These are phyloP conservation scores for Anneissia japonica DNA, from an alignment of 35 echinoderm and acorn worm species.

Conservation along the genomic window DNA sequence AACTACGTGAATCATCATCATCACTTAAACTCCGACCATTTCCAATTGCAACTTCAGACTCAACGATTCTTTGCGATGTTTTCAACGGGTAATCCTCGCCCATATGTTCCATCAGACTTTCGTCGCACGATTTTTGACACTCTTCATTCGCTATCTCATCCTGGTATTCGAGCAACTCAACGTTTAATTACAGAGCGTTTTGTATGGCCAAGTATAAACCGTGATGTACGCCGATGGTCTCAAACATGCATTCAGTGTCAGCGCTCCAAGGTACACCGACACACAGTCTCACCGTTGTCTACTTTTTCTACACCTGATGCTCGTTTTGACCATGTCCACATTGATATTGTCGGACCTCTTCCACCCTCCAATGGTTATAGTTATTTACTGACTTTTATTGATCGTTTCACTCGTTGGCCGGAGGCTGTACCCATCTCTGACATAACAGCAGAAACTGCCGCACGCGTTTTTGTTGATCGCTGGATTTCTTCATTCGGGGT, in stretches of 20 bases:
- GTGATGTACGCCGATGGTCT: background rate
- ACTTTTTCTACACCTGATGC: background rate
- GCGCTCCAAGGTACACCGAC: slow-evolving; percentile 21
- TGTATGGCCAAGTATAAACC: slow-evolving; percentile 8
- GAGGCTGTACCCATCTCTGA: slow-evolving; percentile 24
- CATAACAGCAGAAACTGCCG: slow-evolving; percentile 30
- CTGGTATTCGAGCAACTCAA: background rate
- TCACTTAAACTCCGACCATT: no score
- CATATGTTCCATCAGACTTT: slow-evolving; percentile 7
- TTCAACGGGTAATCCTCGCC: no score
- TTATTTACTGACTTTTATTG: slow-evolving; percentile 16
- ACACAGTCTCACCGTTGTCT: slow-evolving; percentile 3
- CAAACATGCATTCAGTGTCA: slow-evolving; percentile 17
- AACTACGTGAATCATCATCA: no score
- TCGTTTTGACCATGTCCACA: slow-evolving; percentile 19
- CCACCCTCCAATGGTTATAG: slow-evolving; percentile 5
- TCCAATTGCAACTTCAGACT: no score
- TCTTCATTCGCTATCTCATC: slow-evolving; percentile 19
- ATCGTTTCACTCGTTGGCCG: slow-evolving; percentile 29
- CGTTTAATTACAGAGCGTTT: slow-evolving; percentile 6
- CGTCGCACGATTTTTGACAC: background rate
- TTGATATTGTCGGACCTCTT: slow-evolving; percentile 29
- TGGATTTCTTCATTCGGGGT: slow-evolving; percentile 22
- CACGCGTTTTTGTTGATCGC: slow-evolving; percentile 10
- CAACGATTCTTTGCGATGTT: no score